Conservation (phyloP, 2,888 invertebrate species). For the Molorchus minor region DNA sequence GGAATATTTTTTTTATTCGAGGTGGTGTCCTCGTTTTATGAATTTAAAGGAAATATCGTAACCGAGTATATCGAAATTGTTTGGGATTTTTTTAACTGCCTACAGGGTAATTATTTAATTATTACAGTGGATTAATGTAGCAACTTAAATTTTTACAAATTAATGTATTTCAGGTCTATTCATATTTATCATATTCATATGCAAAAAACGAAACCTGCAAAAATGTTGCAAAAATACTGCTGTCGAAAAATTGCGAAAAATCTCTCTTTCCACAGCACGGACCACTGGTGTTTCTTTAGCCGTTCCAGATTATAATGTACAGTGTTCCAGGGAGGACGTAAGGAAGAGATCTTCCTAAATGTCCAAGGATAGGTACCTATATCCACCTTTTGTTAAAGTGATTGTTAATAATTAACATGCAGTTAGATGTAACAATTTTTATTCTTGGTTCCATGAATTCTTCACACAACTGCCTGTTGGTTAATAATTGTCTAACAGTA, state of each 20-base stretch:
- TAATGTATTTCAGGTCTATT: slow-evolving; percentile 65
- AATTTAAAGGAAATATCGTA: slow-evolving; percentile 58
- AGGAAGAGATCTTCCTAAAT: too few relatives aligned
- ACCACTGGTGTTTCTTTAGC: slow-evolving; percentile 27
- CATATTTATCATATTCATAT: slow-evolving; percentile 77
- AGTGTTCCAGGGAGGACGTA: too few relatives aligned
- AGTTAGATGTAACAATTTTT: neutral
- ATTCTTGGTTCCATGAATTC: too few relatives aligned
- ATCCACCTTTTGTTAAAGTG: too few relatives aligned
- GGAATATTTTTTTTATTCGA: slow-evolving; percentile 79
- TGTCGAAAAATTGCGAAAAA: slow-evolving; percentile 40
- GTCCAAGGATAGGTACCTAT: too few relatives aligned
- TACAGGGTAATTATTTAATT: slow-evolving; percentile 67
- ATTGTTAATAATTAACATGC: too few relatives aligned
- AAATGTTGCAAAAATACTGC: slow-evolving; percentile 67
- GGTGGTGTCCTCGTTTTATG: slow-evolving; percentile 69
- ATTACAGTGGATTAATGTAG: neutral
- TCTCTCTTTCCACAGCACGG: slow-evolving; percentile 36
- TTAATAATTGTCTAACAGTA: too few relatives aligned
- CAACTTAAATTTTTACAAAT: slow-evolving; percentile 25
- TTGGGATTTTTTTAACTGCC: slow-evolving; percentile 73
- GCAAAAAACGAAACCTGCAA: slow-evolving; percentile 71
- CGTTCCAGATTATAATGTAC: too few relatives aligned
- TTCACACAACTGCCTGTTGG: too few relatives aligned
- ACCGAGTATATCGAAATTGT: slow-evolving; percentile 58